phyloP scores from a whole-genome alignment of 2,888 invertebrate genomes.

The Euzophera pinguis region DNA sequence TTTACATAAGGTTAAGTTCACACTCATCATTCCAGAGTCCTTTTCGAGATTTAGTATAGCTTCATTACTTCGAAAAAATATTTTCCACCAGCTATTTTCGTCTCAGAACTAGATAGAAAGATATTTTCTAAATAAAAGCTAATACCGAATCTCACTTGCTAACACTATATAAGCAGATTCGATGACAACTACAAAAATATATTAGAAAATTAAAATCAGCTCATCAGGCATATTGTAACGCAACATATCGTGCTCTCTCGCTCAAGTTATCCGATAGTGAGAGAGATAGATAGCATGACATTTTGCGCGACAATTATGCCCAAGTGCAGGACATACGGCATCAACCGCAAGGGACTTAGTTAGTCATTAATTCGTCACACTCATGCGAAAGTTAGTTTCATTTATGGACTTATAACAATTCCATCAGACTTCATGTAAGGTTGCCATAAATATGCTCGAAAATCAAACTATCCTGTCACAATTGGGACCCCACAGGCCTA shows the following conservation, averaged over 20 bases:
- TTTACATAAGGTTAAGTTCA: neutral
- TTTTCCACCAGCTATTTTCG: neutral
- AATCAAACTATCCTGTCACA: conserved; percentile 51
- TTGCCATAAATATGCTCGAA: conserved; percentile 17
- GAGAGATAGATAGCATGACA: too few relatives aligned
- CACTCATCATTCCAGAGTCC: conserved; percentile 28
- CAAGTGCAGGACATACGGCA: neutral
- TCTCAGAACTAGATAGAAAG: neutral
- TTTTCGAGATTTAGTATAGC: neutral
- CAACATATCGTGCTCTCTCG: too few relatives aligned
- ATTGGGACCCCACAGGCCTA: conserved; percentile 51
- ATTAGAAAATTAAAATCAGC: too few relatives aligned
- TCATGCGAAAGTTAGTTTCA: conserved; percentile 53
- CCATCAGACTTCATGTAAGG: conserved; percentile 7
- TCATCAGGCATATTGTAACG: neutral
- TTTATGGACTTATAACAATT: conserved; percentile 12
- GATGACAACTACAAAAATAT: neutral
- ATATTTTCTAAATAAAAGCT: neutral
- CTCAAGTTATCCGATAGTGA: too few relatives aligned
- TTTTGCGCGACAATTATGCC: too few relatives aligned
- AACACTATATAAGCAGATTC: neutral
- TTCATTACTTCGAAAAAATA: neutral
- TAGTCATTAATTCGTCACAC: conserved; percentile 54
- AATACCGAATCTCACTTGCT: neutral
- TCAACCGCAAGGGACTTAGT: conserved; percentile 26